Conservation (phyloP, 2,888 invertebrate genomes). For the Philereme vetulata region DNA sequence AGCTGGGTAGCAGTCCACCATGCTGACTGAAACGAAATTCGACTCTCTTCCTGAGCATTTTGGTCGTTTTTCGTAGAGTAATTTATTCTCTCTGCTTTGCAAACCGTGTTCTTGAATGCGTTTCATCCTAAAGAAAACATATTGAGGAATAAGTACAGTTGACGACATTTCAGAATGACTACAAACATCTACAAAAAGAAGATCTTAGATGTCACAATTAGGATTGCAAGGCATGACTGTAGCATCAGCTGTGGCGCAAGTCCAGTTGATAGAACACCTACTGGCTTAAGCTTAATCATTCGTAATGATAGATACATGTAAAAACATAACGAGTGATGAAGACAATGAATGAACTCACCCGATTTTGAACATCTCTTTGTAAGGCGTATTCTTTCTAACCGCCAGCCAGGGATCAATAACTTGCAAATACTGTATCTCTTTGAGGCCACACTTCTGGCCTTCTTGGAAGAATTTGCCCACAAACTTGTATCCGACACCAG, state of each 20-base stretch:
- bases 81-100: slow-evolving; percentile 82
- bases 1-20: slow-evolving; percentile 84
- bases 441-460: slow-evolving; percentile 88
- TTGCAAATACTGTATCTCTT: slow-evolving; percentile 86
- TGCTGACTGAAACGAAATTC: slow-evolving; percentile 86
- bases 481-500: slow-evolving; percentile 86
- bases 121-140: slow-evolving; percentile 57
- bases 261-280: no score
- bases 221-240: no score
- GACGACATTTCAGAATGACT: no score
- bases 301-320: no score
- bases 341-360: slow-evolving; percentile 68
- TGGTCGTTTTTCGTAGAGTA: slow-evolving; percentile 86
- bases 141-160: background rate
- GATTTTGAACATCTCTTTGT: slow-evolving; percentile 85
- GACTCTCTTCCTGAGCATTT: slow-evolving; percentile 84
- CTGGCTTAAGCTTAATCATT: no score
- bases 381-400: slow-evolving; percentile 85
- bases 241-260: no score
- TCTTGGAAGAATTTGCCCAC: slow-evolving; percentile 87
- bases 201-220: no score
- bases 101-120: slow-evolving; percentile 80
- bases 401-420: slow-evolving; percentile 86
- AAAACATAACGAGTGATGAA: background rate
- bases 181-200: no score